Evolutionary conservation across 2,113 vertebrate species (phyloP).

Genomic region (Upupa epops): DNA sequence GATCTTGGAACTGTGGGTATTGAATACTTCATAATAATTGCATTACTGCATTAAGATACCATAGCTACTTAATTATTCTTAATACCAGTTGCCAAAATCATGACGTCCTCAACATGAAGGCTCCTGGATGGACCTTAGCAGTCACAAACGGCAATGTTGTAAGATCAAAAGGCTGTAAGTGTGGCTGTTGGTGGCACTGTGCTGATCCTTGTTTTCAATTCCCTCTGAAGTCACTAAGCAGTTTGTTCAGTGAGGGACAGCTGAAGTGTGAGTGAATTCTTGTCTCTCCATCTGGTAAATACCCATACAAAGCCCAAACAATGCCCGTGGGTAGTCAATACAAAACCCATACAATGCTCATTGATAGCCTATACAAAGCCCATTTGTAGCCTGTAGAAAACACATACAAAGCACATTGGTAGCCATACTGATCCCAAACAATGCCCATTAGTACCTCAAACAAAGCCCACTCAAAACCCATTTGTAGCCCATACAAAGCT

Average conservation of each 20-base stretch:
- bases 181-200: neutral
- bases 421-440: no score
- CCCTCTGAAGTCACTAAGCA: neutral
- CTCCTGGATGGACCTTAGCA: neutral
- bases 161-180: neutral
- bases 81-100: neutral
- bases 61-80: neutral
- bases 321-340: no score
- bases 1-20: neutral
- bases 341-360: no score
- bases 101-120: neutral
- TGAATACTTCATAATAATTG: neutral
- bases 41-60: neutral
- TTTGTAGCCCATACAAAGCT: no score
- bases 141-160: neutral
- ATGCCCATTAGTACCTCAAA: no score
- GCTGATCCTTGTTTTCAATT: neutral
- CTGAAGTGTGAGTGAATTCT: neutral
- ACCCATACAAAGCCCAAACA: no score
- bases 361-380: no score
- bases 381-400: no score
- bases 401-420: no score
- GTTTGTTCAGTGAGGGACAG: neutral
- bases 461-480: no score
- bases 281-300: neutral